phyloP scores from a whole-genome alignment of 92 coral and sea anemone genomes.

The Siderastrea siderea region DNA sequence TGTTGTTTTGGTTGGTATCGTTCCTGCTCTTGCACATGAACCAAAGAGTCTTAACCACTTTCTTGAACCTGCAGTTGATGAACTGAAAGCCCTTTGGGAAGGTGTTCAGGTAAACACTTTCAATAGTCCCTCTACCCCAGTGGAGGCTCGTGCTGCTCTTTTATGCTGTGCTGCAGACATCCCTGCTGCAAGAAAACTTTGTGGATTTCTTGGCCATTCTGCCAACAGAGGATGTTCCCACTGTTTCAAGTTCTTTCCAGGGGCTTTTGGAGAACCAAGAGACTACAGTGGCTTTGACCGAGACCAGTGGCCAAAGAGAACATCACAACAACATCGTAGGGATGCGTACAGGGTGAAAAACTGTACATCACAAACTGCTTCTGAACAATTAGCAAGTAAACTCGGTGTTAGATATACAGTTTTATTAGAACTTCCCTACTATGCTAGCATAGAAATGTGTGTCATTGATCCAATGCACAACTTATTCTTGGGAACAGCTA shows the following conservation, averaged over 20 bases:
- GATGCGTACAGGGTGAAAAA: conserved; percentile 58
- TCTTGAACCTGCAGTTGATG: conserved; percentile 48
- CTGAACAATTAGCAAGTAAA: conserved; percentile 13
- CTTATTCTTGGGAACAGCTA: too few relatives aligned
- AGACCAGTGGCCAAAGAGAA: conserved; percentile 68
- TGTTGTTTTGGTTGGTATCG: conserved; percentile 57
- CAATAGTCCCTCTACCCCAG: conserved; percentile 32
- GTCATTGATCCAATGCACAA: conserved; percentile 72
- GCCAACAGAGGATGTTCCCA: too few relatives aligned
- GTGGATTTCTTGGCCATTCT: conserved; percentile 71
- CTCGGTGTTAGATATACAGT: conserved; percentile 5
- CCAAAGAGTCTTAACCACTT: conserved; percentile 63
- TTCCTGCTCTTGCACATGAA: conserved; percentile 60
- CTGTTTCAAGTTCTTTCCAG: too few relatives aligned
- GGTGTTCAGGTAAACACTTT: conserved; percentile 38
- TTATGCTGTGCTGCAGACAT: conserved; percentile 62
- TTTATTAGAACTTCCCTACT: conserved; percentile 28
- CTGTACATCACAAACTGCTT: conserved; percentile 37
- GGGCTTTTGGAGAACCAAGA: too few relatives aligned
- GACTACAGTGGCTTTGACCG: too few relatives aligned
- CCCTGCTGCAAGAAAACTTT: conserved; percentile 74
- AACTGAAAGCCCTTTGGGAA: conserved; percentile 45
- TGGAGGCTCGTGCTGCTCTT: conserved; percentile 14
- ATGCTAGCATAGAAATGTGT: conserved; percentile 42
- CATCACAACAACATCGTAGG: conserved; percentile 55